phyloP scores from a whole-genome alignment of 2,888 invertebrate species.

The Drosophila koepferae region DNA sequence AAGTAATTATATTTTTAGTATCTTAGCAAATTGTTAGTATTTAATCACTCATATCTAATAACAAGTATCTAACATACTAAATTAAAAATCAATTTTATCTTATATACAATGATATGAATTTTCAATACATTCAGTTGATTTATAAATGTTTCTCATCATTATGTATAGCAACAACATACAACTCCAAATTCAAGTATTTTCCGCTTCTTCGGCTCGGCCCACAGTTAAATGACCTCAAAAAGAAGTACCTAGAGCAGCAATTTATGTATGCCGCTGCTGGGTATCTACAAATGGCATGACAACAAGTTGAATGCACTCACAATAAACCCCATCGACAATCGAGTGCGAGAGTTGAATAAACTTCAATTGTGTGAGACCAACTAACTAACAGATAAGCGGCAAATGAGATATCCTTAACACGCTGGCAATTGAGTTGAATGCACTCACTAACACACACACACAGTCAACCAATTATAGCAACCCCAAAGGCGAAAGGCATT shows the following conservation, averaged over 20 bases:
- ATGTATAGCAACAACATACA: neutral
- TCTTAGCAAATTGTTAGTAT: too few relatives aligned
- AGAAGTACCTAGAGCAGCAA: slow-evolving; percentile 45
- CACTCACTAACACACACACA: slow-evolving; percentile 5
- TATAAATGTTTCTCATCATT: neutral
- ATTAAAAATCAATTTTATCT: neutral
- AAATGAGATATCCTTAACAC: slow-evolving; percentile 16
- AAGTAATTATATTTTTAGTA: too few relatives aligned
- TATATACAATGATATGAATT: too few relatives aligned
- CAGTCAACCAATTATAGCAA: neutral
- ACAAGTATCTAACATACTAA: neutral
- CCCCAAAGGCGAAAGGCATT: neutral
- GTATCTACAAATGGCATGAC: slow-evolving; percentile 11
- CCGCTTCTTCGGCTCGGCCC: slow-evolving; percentile 8
- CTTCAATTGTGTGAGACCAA: slow-evolving; percentile 20
- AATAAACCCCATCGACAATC: slow-evolving; percentile 26
- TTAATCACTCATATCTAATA: neutral
- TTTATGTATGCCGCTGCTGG: slow-evolving; percentile 33
- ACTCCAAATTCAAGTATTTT: neutral
- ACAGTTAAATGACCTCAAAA: slow-evolving; percentile 54
- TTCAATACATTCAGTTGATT: neutral
- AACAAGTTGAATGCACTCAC: slow-evolving; percentile 44
- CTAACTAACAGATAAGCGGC: slow-evolving; percentile 11
- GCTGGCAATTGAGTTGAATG: slow-evolving; percentile 21
- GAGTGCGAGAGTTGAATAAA: slow-evolving; percentile 49